phyloP scores from a whole-genome alignment of 2,888 invertebrate species.

The Rhopalosiphum nymphaeae region DNA sequence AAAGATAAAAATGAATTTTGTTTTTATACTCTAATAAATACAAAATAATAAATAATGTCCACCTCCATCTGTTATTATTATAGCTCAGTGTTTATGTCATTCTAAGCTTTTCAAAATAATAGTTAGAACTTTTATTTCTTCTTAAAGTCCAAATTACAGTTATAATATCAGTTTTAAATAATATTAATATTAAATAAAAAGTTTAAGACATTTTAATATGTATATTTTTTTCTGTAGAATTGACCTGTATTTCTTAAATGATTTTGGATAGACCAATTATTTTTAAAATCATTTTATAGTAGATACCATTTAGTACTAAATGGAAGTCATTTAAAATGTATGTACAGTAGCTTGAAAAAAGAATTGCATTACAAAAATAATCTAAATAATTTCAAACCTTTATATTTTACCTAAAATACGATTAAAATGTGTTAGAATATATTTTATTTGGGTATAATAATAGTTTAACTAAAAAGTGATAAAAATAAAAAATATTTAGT shows the following conservation, averaged over 20 bases:
- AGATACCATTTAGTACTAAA: too few relatives aligned
- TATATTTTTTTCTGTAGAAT: background rate
- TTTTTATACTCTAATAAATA: background rate
- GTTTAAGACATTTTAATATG: background rate
- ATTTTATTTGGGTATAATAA: background rate
- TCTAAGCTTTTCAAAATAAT: background rate
- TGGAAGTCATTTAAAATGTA: background rate
- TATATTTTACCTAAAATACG: background rate
- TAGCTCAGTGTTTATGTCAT: background rate
- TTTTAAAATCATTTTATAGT: background rate
- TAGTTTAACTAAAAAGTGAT: background rate
- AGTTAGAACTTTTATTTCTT: background rate
- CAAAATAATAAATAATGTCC: background rate
- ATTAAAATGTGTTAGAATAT: background rate
- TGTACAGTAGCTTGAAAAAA: background rate
- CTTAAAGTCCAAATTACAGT: background rate
- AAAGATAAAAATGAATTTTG: constrained; percentile 7
- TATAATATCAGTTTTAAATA: background rate
- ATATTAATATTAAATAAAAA: background rate
- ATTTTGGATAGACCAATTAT: background rate
- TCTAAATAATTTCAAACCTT: background rate
- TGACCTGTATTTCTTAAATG: background rate
- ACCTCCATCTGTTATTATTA: background rate
- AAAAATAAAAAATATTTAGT: background rate
- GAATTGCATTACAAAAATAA: background rate